Evolutionary conservation across 2,113 vertebrate species (phyloP).

Genomic region (Zosterops lateralis): DNA sequence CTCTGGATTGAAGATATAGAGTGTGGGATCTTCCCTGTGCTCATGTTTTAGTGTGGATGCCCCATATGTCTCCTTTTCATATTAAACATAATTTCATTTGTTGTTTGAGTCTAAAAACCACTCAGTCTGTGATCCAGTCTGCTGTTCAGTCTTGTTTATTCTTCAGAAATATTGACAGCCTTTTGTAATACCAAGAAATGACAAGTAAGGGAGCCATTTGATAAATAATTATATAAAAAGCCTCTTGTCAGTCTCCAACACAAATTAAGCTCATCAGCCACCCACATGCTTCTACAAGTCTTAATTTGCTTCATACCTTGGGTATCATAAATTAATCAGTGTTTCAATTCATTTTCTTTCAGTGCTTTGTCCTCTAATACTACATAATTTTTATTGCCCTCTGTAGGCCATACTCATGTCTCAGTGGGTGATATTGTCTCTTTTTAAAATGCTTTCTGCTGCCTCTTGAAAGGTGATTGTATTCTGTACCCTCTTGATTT

Average conservation of each 20-base stretch:
- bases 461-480: neutral
- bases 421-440: neutral
- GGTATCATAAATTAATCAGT: neutral
- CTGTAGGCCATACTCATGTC: neutral
- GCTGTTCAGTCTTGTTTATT: neutral
- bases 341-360: neutral
- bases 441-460: neutral
- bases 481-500: neutral
- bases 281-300: neutral
- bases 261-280: constrained; percentile 6
- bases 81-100: neutral
- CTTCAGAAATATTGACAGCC: neutral
- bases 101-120: neutral
- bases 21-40: neutral
- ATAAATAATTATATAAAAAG: neutral
- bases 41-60: neutral
- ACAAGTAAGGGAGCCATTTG: constrained; percentile 1
- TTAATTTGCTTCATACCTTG: constrained; percentile 2
- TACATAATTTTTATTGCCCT: neutral
- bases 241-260: neutral
- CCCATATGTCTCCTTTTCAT: neutral
- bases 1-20: neutral
- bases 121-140: neutral
- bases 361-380: neutral
- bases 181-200: neutral